Base-by-base conservation (phyloP, 2,888 invertebrate genomes). In the Anthophora plumipes region DNA sequence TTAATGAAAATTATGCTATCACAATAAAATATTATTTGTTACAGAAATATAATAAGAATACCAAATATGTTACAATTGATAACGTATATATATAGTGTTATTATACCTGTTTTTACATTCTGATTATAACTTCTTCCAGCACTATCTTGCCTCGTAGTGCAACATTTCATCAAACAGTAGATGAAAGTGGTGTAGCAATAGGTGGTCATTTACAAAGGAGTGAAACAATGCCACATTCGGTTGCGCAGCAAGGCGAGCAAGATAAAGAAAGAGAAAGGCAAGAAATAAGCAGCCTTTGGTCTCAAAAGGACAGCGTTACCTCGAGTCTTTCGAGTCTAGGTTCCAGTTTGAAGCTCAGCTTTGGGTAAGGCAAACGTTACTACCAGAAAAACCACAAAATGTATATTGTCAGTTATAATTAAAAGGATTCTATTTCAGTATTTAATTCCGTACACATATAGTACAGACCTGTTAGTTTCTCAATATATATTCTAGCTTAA, bases 281-380 rank as follows among this genome's bases (percentile, higher is more conserved):
- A 76, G 93, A 93, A 88, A 86, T 93, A 39, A 91, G 92, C 55
- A 93, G 92, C 80, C 87, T 93, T 75, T 93, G 93, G 93, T 90
- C 92, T 17, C 93, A 92, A 71, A 93, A 93, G 78, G 93, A 93
- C 79, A 93, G 93, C 59, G 96, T 97, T 25, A 96, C 96, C 0
- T 96, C 97, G 3, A 96, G 97, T 89, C 94, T 97, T 84, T 97
- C 97, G 75, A 97, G 96, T 89, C 94, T 97, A 76, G 96, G 97
- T 31, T 97, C 97, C 85, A 96, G 97, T 73, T 95, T 98, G 82
- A 98, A 98, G 94, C 94, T 97, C 87, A 97, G 97, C 90, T 97
- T 98, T 92, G 97, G 97, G 97, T 98, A 94, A 95, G 94, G 90
- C 73, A 74, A 20, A 66, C 64, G 61, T 59, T 67, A 20, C 66